Conservation (phyloP, 1,140 invertebrate genomes). For the Drosophila repleta region DNA sequence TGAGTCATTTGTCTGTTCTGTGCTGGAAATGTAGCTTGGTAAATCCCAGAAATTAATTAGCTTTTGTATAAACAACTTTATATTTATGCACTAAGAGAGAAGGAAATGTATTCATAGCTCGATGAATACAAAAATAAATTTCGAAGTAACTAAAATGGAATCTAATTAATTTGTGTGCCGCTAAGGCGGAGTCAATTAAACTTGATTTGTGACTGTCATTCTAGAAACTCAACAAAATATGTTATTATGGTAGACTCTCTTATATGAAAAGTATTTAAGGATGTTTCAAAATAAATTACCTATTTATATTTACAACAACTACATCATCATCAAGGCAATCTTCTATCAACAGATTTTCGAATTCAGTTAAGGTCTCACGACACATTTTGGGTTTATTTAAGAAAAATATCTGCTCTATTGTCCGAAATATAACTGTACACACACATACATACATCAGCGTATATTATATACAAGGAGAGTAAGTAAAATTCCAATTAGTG, state of each 20-base stretch:
- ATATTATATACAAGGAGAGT: background rate
- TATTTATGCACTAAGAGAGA: background rate
- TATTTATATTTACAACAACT: too few relatives aligned
- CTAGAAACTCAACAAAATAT: too few relatives aligned
- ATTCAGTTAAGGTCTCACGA: too few relatives aligned
- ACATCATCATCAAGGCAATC: too few relatives aligned
- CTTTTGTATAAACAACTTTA: background rate
- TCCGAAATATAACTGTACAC: background rate
- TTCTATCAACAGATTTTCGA: too few relatives aligned
- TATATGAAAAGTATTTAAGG: too few relatives aligned
- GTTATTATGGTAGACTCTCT: too few relatives aligned
- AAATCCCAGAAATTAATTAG: background rate
- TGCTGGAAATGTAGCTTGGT: too few relatives aligned
- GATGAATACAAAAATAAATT: background rate
- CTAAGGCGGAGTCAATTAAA: too few relatives aligned
- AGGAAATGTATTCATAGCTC: background rate
- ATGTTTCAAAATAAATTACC: too few relatives aligned
- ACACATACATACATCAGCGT: background rate
- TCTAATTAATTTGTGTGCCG: background rate
- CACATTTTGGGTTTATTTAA: background rate
- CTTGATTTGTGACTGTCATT: too few relatives aligned
- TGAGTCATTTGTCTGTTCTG: too few relatives aligned
- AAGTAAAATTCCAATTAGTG: conserved; percentile 33
- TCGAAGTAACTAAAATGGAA: background rate
- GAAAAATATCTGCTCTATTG: background rate